Evolutionary conservation across 1,140 invertebrate genomes (phyloP).

Genomic region (Homarus americanus): DNA sequence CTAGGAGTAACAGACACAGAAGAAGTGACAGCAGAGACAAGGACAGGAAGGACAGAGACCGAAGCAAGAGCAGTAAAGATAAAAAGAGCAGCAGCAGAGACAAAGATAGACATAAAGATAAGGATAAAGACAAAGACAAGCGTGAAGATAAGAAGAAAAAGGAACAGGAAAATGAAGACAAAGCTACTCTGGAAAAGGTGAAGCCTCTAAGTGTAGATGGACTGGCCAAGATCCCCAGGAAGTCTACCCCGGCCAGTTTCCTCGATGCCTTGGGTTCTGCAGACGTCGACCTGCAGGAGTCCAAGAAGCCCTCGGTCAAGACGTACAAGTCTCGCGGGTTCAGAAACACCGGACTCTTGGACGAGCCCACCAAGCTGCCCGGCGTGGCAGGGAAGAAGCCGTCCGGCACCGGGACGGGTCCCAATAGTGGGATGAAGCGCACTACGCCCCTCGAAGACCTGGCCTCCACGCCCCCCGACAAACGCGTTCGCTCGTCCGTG

Average conservation of each 20-base stretch:
- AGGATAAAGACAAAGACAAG: slow-evolving; percentile 37
- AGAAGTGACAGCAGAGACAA: slow-evolving; percentile 58
- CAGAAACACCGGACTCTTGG: slow-evolving; percentile 69
- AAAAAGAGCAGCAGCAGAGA: slow-evolving; percentile 44
- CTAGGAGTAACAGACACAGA: slow-evolving; percentile 26
- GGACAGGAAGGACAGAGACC: slow-evolving; percentile 31
- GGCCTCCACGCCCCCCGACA: slow-evolving; percentile 21
- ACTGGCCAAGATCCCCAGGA: slow-evolving; percentile 69
- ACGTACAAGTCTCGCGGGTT: slow-evolving; percentile 71
- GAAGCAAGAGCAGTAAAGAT: slow-evolving; percentile 31
- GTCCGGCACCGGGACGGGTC: not conserved
- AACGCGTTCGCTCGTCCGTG: slow-evolving; percentile 49
- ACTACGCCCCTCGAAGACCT: slow-evolving; percentile 38
- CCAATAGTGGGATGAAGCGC: slow-evolving; percentile 20
- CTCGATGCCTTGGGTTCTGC: slow-evolving; percentile 73
- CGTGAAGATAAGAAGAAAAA: slow-evolving; percentile 55
- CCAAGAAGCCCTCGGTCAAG: slow-evolving; percentile 68
- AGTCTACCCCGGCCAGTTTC: slow-evolving; percentile 54
- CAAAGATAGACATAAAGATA: slow-evolving; percentile 31
- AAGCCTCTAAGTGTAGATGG: slow-evolving; percentile 70
- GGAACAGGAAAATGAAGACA: slow-evolving; percentile 63
- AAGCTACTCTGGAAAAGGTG: slow-evolving; percentile 71
- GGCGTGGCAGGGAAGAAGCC: slow-evolving; percentile 46
- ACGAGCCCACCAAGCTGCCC: slow-evolving; percentile 55
- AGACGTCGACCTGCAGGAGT: slow-evolving; percentile 48